Evolutionary conservation across 2,888 invertebrate species (phyloP).

Genomic region (Oscheius myriophilus): DNA sequence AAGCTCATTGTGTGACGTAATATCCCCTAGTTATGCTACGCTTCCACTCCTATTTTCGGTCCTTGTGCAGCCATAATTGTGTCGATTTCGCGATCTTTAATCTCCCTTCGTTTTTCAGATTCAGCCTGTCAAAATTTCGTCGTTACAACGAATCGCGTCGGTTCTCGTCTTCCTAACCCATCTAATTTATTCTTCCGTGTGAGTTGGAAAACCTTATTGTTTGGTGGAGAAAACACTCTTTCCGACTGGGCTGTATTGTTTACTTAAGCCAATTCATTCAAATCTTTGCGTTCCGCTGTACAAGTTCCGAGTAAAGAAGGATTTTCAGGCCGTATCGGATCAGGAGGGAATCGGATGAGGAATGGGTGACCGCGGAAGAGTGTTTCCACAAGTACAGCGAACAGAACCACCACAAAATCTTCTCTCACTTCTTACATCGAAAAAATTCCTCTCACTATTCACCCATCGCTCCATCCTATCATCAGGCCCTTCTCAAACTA

Average conservation of each 20-base stretch:
- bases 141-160: constrained; percentile 30
- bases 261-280: background rate
- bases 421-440: constrained; percentile 66
- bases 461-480: constrained; percentile 68
- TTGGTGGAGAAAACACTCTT: background rate
- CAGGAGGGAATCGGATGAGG: constrained; percentile 32
- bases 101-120: too few relatives aligned
- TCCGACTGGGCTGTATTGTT: background rate
- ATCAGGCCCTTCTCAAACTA: constrained; percentile 65
- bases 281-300: background rate
- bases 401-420: constrained; percentile 58
- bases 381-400: constrained; percentile 62
- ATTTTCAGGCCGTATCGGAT: constrained; percentile 30
- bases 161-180: constrained; percentile 26
- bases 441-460: constrained; percentile 69
- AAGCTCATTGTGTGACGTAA: too few relatives aligned
- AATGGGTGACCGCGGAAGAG: constrained; percentile 50
- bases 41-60: too few relatives aligned
- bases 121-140: constrained; percentile 26
- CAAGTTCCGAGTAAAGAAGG: background rate
- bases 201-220: constrained; percentile 6
- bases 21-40: too few relatives aligned
- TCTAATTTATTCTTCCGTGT: constrained; percentile 26
- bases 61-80: too few relatives aligned
- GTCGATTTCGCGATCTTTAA: too few relatives aligned